Base-by-base conservation (phyloP, 2,888 invertebrate species). In the Orthosia gothica region DNA sequence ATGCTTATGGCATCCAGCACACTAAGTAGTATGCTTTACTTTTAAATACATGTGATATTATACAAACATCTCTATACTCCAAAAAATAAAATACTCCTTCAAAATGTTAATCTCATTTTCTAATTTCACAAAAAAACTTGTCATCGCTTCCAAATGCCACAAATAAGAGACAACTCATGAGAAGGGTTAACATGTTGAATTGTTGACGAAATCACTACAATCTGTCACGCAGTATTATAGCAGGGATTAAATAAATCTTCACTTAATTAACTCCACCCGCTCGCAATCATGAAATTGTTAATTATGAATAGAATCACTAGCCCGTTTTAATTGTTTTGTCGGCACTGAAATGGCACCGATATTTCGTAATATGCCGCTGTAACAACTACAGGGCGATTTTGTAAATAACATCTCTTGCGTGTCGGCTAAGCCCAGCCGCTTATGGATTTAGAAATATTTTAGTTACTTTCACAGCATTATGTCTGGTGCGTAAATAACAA, bases 291-390 rank as follows among this genome's bases (percentile, higher is more conserved):
- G 54, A 75, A 81, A 69, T 63, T 59, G 84, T 84, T 83, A 76
- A 84, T 84, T 83, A 81, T 79, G 70, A 81, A 79, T 71, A 70
- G 76, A 64, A 63, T 63, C 64, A 77, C 81, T 79, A 79, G 71
- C 76, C 50, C 57, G 32, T 65, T 71, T 68, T 81, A 81, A 75
- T 79, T 83, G 72, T 58, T 18, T 26, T 61, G 61, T 67, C 40
- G 73, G 58, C 32, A 67, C 66, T 63, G 58, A 71, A 82, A 75
- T 47, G 65, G 26, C 61, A 32, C 12, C 64, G 52, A 79, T 74
- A 70, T 70, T 79, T 65, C 11, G 52, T 16, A 62, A 57, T 57
- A 47, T 23, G 58, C 69, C 40, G 73, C 52, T 52, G 45, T 74
- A 65, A 64, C 26, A 47, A n/a, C n/a, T n/a, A n/a, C n/a, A n/a